Conservation (phyloP, 2,113 vertebrate genomes). For the Urocitellus parryii region DNA sequence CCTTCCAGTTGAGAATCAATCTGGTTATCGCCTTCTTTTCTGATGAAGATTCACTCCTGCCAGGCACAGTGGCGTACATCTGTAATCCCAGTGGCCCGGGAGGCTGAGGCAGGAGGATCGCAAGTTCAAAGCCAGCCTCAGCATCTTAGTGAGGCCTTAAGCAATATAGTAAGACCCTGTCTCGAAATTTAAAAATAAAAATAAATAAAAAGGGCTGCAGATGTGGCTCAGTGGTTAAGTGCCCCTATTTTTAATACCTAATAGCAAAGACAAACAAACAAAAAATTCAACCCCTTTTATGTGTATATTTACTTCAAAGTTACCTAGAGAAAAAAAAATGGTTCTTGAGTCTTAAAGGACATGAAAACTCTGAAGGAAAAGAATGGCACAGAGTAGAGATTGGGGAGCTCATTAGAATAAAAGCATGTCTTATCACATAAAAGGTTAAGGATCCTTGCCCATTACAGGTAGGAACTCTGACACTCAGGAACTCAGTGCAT, state of each 20-base stretch:
- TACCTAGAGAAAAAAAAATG: background rate
- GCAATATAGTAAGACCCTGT: too few relatives aligned
- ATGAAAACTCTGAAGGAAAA: background rate
- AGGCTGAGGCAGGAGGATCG: too few relatives aligned
- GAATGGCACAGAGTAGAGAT: background rate
- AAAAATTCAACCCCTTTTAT: background rate
- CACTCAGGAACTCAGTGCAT: background rate
- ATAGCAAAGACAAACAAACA: too few relatives aligned
- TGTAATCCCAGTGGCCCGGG: too few relatives aligned
- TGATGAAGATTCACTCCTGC: background rate
- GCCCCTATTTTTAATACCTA: too few relatives aligned
- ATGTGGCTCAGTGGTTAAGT: too few relatives aligned
- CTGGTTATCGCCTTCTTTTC: background rate
- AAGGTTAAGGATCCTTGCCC: background rate
- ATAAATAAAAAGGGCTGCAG: too few relatives aligned
- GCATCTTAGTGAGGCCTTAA: too few relatives aligned
- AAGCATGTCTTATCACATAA: background rate
- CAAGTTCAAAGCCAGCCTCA: too few relatives aligned
- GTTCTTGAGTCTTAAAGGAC: background rate
- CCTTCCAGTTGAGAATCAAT: background rate
- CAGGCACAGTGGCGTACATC: too few relatives aligned
- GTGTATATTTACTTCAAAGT: background rate
- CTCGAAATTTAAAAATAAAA: too few relatives aligned
- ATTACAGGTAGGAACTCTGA: background rate
- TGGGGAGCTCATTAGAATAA: background rate